These are phyloP conservation scores for Toxostoma redivivum DNA, from an alignment of 2,113 vertebrate species.

Conservation along the genomic window DNA sequence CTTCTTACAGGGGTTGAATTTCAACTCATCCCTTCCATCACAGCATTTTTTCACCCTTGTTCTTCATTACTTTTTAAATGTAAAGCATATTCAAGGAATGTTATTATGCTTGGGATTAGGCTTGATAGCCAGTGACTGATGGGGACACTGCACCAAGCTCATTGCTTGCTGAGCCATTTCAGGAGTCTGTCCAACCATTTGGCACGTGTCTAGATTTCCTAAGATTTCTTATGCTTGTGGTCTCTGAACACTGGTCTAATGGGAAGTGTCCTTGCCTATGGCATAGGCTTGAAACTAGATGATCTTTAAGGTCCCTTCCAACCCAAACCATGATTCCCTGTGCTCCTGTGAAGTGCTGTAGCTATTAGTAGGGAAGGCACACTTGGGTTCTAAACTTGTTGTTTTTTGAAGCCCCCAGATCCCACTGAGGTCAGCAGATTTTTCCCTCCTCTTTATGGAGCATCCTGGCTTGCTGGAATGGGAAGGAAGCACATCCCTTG, in stretches of 20 bases:
- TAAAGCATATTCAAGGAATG: background rate
- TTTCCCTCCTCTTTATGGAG: background rate
- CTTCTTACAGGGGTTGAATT: slow-evolving; percentile 4
- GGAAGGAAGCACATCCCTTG: background rate
- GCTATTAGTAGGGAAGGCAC: background rate
- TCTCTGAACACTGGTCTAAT: background rate
- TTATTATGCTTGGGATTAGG: background rate
- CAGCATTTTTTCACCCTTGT: background rate
- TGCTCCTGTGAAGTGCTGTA: background rate
- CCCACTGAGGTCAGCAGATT: background rate
- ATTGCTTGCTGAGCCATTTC: background rate
- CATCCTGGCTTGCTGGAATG: background rate
- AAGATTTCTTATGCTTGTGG: background rate
- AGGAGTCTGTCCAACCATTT: background rate
- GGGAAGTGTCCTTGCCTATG: background rate
- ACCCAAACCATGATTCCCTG: background rate
- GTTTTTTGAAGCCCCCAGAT: background rate
- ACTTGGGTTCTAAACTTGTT: background rate
- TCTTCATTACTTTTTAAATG: background rate
- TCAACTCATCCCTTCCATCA: background rate
- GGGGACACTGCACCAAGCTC: background rate
- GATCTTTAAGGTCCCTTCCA: background rate
- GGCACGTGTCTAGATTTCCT: background rate
- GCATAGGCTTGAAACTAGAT: background rate
- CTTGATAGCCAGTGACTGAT: background rate